Conservation (phyloP, 2,888 invertebrate species). For the Papilio protenor region DNA sequence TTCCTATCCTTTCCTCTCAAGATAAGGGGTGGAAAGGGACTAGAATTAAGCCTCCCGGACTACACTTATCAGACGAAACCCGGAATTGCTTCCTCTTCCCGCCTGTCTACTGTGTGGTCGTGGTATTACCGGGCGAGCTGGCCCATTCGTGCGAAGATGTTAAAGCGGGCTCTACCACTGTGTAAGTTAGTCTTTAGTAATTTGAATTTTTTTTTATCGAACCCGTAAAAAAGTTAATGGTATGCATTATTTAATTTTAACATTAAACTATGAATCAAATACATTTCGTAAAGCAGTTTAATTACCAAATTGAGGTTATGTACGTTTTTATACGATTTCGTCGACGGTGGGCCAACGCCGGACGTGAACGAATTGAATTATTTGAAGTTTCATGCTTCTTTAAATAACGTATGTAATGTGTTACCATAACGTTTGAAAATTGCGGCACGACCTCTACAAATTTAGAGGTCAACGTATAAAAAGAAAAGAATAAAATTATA, state of each 20-base stretch:
- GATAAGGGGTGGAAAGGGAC: too few species aligned
- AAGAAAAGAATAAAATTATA: background rate
- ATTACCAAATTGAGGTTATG: conserved; percentile 6
- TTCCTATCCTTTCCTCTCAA: too few species aligned
- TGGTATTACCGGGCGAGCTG: too few species aligned
- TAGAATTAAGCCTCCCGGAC: too few species aligned
- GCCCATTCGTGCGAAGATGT: too few species aligned
- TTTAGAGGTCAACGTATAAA: background rate
- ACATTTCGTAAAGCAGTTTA: background rate
- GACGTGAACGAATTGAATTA: conserved; percentile 25
- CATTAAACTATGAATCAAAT: background rate
- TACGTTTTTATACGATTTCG: conserved; percentile 12
- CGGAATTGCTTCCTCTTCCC: too few species aligned
- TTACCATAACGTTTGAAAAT: background rate
- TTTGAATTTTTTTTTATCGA: background rate
- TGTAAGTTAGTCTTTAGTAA: too few species aligned
- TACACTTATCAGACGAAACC: too few species aligned
- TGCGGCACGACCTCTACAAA: background rate
- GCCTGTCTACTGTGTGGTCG: too few species aligned
- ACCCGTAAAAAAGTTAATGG: background rate
- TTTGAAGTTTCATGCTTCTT: conserved; percentile 26
- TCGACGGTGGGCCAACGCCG: conserved; percentile 1
- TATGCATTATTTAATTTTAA: background rate
- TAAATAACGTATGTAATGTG: conserved; percentile 14
- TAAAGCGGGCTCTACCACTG: too few species aligned